Conservation (phyloP, 2,797 vertebrate species). For the Lithobates sylvaticus region DNA sequence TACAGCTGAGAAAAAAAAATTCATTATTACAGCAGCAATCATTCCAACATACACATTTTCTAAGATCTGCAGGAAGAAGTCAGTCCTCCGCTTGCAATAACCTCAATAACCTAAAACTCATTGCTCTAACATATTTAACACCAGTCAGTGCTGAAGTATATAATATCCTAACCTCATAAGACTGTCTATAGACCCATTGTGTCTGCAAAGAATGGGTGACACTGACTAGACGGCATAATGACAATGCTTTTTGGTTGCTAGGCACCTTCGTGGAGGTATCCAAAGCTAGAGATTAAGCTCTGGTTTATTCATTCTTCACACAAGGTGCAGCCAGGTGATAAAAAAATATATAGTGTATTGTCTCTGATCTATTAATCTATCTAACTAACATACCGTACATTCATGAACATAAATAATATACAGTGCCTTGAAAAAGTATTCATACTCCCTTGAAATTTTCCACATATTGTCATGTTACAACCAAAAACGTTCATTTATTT, state of each 20-base stretch:
- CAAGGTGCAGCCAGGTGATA: background rate
- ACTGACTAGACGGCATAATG: slow-evolving; percentile 18
- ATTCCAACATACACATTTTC: background rate
- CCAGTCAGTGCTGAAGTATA: background rate
- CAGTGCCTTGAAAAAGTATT: no score
- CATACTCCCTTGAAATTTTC: no score
- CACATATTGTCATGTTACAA: no score
- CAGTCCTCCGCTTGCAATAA: background rate
- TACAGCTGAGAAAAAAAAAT: background rate
- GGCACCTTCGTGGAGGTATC: slow-evolving; percentile 36
- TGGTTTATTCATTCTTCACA: slow-evolving; percentile 21
- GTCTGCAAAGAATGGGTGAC: slow-evolving; percentile 24
- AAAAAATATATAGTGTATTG: background rate
- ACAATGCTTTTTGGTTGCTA: slow-evolving; percentile 9
- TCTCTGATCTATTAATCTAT: no score
- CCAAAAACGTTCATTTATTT: no score
- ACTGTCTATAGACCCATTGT: slow-evolving; percentile 32
- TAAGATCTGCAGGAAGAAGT: background rate
- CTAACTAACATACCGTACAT: no score
- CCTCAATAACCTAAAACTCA: background rate
- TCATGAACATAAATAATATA: no score
- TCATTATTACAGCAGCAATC: background rate
- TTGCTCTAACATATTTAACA: slow-evolving; percentile 13
- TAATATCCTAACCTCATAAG: slow-evolving; percentile 22
- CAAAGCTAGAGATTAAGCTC: slow-evolving; percentile 22